Base-by-base conservation (phyloP, 2,888 invertebrate species). In the Nipponacmea schrenckii region DNA sequence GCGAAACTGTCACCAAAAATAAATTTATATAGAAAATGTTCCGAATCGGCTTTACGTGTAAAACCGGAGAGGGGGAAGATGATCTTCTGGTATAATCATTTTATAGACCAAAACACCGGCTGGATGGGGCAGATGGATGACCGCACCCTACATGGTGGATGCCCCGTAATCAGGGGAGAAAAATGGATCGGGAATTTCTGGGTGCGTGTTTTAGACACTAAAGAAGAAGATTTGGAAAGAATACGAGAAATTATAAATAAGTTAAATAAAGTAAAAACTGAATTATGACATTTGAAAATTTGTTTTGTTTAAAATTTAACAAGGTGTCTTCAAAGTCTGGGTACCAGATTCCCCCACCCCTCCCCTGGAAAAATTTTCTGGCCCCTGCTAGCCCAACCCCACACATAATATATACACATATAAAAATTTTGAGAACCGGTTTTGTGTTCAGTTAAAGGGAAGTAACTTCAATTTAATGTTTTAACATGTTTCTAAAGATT, bases 171-270 rank as follows among this genome's bases (percentile, higher is more conserved):
- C 10, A 73, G 64, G 8, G 84, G 85, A 2, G 76, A 80, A 45
- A 85, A 85, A 73, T 85, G 85, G 85, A 82, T 84, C 26, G 85
- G 81, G 20, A 85, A 84, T 72, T 84, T 84, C 74, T 85, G 85
- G 85, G 80, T 85, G 64, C 84, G 81, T 70, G 73, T 78, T 0
- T 79, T 82, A 8, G 79, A 81, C 63, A 72, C 81, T 46, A 80
- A 81, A 72, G 65, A 74, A 15, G 68, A 67, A 24, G 81, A 81
- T 65, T 62, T 80, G 15, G 44, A 77, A 39, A 77, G 72, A 68
- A 80, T 81, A 78, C 70, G 74, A 66, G 77, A 76, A 68, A 66
- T 77, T 27, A 64, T 71, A 14, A 27, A 72, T 27, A 26, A 20
- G 17, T 14, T 63, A 3, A 62, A 46, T 39, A 24, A 46, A 44